Evolutionary conservation across 2,888 invertebrate genomes (phyloP), one percentile per base, ranked within the genome.

Genomic region (Lochmaea crataegi): DNA sequence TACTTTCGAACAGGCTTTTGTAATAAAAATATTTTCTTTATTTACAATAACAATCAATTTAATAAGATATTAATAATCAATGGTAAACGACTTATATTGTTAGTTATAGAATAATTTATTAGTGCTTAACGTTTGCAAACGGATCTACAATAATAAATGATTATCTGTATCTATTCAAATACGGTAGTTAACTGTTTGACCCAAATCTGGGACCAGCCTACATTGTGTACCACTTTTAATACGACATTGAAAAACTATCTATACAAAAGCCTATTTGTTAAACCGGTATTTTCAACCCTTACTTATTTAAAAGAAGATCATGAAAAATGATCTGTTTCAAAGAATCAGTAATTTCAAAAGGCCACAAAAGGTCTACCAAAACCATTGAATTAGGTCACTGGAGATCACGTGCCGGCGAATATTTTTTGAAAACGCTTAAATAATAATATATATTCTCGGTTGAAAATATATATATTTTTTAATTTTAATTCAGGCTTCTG

Each of bases 241-340:
- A 57, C 70, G 70, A 70, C 70, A 64, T 70, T 70, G 70, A 70
- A 70, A 70, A 70, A 70, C 57, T 70, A 70, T 61, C 45, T 45
- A 12, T 11, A 70, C 64, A 65, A 70, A 64, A 45, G 64, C 16
- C n/a, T 57, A 65, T 64, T 70, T 57, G 70, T 64, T 18, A 18
- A 65, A 65, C 70, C 56, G 70, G 70, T 65, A 65, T 57, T 65
- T 12, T 70, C 45, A 70, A 70, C 70, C 70, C 70, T 64, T 70
- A 48, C 64, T 42, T 45, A 65, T 70, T 69, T 69, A 61, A 61
- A 65, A 57, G 64, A 45, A 63, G 56, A 70, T 70, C 70, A 65
- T 70, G 70, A 70, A 70, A 70, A 70, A 70, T 70, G 70, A 70
- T 70, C 56, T 65, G 10, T 41, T 70, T 70, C 70, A 70, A 56